phyloP scores from a whole-genome alignment of 2,888 invertebrate species.

The Pyrocoelia pectoralis region DNA sequence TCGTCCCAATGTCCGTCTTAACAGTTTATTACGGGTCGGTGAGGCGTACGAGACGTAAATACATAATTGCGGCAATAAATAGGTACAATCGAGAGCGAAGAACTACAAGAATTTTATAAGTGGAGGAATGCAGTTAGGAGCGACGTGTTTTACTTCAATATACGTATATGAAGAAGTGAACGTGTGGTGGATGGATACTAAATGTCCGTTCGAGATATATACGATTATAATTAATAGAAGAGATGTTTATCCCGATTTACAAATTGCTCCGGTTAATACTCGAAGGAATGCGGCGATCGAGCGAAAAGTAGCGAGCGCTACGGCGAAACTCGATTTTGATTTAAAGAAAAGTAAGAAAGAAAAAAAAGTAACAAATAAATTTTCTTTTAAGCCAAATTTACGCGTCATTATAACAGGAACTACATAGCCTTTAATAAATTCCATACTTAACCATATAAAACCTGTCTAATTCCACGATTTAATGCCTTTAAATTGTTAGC shows the following conservation, averaged over 20 bases:
- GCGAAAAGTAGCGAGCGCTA: too few species aligned
- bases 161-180: not conserved
- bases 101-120: constrained; percentile 9
- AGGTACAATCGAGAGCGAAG: constrained; percentile 1
- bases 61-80: not conserved
- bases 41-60: not conserved
- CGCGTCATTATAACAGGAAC: not conserved
- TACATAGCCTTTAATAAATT: not conserved
- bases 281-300: constrained; percentile 49
- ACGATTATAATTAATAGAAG: not conserved
- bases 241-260: constrained; percentile 38
- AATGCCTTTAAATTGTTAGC: constrained; percentile 28
- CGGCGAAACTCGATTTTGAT: not conserved
- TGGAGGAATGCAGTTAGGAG: constrained; percentile 5
- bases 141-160: not conserved
- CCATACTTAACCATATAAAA: not conserved
- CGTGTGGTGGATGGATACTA: not conserved
- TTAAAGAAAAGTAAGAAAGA: not conserved
- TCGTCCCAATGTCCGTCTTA: too few species aligned
- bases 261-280: constrained; percentile 54
- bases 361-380: not conserved
- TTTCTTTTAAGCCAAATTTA: constrained; percentile 6
- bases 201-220: not conserved
- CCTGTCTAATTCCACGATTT: constrained; percentile 32
- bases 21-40: too few species aligned